These are phyloP conservation scores for Ophioninae sp. DNA, from an alignment of 2,888 invertebrate genomes.

Conservation along the genomic window DNA sequence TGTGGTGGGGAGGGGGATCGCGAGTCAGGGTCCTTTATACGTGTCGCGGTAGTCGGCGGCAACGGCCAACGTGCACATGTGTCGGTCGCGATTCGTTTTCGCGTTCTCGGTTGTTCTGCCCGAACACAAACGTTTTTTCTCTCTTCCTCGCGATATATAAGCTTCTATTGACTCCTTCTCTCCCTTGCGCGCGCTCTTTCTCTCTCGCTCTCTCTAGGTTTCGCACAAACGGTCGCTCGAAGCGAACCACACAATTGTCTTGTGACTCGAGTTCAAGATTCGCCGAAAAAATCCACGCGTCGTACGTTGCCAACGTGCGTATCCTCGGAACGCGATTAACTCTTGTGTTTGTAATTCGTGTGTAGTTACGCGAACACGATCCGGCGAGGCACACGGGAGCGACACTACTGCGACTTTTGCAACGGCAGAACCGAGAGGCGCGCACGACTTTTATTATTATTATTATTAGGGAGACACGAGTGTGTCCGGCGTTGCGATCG, in stretches of 20 bases:
- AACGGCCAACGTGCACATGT: conserved; percentile 74
- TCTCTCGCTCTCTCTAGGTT: background rate
- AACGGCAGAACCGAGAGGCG: background rate
- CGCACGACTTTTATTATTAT: background rate
- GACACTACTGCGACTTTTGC: background rate
- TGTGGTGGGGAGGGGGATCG: background rate
- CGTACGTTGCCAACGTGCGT: background rate
- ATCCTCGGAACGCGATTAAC: background rate
- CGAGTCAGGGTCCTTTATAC: conserved; percentile 57
- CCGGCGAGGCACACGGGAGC: background rate
- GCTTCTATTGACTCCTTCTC: background rate
- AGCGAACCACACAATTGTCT: background rate
- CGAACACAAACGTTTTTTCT: conserved; percentile 30
- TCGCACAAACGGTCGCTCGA: background rate
- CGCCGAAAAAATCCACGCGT: background rate
- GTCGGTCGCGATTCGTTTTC: conserved; percentile 64
- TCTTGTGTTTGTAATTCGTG: background rate
- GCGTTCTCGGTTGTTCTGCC: conserved; percentile 20
- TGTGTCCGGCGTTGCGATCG: background rate
- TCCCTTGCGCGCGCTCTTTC: background rate
- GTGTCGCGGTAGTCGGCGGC: conserved; percentile 66
- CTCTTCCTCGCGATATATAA: background rate
- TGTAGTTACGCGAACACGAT: background rate
- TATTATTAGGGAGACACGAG: background rate
- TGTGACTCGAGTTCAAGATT: background rate